Base-by-base conservation (phyloP, 2,113 vertebrate species). In the Petroica traversi region DNA sequence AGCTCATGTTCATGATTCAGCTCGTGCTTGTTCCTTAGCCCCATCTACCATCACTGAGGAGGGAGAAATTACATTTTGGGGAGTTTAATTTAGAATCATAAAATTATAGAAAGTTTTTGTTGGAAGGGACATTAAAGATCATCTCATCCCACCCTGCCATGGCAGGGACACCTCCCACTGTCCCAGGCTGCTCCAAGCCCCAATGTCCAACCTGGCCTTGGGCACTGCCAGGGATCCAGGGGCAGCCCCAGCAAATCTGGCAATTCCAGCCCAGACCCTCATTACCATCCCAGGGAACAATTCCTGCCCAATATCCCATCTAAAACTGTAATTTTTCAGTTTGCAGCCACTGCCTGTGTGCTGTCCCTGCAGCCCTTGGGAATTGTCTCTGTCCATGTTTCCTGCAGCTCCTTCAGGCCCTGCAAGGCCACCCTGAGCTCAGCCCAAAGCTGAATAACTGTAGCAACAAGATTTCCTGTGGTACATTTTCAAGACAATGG, bases 131-230 rank as follows among this genome's bases (percentile, higher is more conserved):
- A 6, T 62, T 28, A 62, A 36, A 41, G 2, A 1, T 0, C 15
- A 24, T 9, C 45, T 13, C 33, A 0, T 26, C 0, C 13, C 38
- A 28, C 5, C 13, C n/a, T 14, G 19, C n/a, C 40, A 10, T 15
- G 54, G 33, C 51, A 51, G 23, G 43, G 68, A 46, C 54, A 29
- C n/a, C 46, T 61, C 0, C 20, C 54, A 46, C 19, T 45, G 40
- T 17, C 5, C 38, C 76, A 66, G 59, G 45, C 36, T 66, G 59
- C 45, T 66, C 76, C 51, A 2, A 49, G 5, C 20, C 23, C 71
- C 68, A 73, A 0, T 41, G 36, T 26, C 83, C 83, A 86, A 0
- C 36, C 45, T 76, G 82, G 48, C 58, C 58, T 73, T 54, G 82
- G 61, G 1, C 82, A 85, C 51, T 75, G n/a, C 51, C 61, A 76